Conservation (phyloP, 2,113 vertebrate species). For the Pedetes capensis region DNA sequence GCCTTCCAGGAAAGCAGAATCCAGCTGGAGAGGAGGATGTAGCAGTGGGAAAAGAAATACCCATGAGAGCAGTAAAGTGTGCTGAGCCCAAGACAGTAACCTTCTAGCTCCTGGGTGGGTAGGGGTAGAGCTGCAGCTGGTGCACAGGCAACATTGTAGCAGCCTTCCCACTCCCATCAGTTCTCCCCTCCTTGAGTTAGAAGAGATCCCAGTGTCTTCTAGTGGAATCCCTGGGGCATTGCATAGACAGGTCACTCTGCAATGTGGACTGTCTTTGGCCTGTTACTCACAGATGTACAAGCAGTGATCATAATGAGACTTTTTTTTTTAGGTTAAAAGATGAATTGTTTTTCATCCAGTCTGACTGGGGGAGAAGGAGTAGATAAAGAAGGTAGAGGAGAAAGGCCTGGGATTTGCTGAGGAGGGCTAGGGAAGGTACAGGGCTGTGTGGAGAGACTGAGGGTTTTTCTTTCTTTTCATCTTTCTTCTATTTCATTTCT, state of each 20-base stretch:
- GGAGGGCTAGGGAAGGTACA: not conserved
- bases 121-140: too few species aligned
- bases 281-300: not conserved
- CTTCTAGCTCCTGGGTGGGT: not conserved
- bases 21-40: not conserved
- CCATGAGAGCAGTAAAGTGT: not conserved
- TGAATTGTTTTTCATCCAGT: not conserved
- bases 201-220: not conserved
- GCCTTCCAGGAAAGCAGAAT: not conserved
- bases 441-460: not conserved
- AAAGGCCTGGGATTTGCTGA: not conserved
- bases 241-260: not conserved
- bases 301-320: not conserved
- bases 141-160: fast-evolving
- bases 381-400: not conserved
- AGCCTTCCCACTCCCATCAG: not conserved
- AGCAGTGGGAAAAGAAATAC: not conserved
- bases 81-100: not conserved
- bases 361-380: not conserved
- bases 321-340: not conserved
- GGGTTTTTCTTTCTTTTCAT: not conserved
- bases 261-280: not conserved
- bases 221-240: not conserved
- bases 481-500: slow-evolving; percentile 30
- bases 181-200: not conserved